Conservation (phyloP, 92 coral and sea anemone genomes). For the Phymanthus crucifer region DNA sequence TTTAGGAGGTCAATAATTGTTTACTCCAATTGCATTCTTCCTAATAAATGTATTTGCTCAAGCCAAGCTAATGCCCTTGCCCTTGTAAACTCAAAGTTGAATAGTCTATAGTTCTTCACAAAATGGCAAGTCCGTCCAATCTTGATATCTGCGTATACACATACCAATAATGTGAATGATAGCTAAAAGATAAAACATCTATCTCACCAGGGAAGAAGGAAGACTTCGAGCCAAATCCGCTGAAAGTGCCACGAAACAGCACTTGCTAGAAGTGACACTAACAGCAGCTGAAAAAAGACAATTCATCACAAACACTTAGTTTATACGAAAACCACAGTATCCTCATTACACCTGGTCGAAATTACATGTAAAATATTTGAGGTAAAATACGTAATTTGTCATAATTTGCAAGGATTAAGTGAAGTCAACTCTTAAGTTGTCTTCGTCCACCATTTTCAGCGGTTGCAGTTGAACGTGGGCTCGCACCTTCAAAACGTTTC, state of each 20-base stretch:
- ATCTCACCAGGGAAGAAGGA: slow-evolving; percentile 13
- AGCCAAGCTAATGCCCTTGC: no score
- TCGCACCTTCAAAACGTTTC: neutral
- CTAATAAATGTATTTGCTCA: no score
- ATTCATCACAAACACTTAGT: neutral
- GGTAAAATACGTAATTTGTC: neutral
- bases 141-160: neutral
- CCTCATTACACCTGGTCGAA: neutral
- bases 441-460: slow-evolving; percentile 44
- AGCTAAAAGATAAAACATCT: neutral
- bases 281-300: slow-evolving; percentile 19
- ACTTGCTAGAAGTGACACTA: neutral
- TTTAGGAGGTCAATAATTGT: no score
- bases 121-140: neutral
- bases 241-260: slow-evolving; percentile 23
- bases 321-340: neutral
- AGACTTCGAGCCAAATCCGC: slow-evolving; percentile 9
- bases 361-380: neutral
- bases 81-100: no score
- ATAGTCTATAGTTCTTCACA: no score
- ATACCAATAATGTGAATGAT: neutral
- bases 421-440: neutral
- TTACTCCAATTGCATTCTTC: no score
- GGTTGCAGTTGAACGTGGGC: slow-evolving; percentile 23
- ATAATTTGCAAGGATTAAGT: neutral